Evolutionary conservation across 2,888 invertebrate genomes (phyloP).

Genomic region (Pomacea canaliculata): DNA sequence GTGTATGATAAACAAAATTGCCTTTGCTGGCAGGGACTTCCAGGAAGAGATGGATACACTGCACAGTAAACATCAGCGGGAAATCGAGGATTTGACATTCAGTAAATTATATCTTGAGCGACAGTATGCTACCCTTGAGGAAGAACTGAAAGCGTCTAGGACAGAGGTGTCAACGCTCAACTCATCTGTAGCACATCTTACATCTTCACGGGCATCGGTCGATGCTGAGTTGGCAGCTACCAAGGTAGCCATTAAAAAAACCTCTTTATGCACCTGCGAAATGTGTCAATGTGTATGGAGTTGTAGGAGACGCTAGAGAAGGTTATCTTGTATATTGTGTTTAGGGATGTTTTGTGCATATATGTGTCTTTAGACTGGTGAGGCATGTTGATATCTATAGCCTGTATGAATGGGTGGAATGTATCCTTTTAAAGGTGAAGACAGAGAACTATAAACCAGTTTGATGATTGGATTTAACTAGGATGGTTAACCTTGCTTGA

Average conservation of each 20-base stretch:
- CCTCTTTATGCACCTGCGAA: too few relatives aligned
- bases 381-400: too few relatives aligned
- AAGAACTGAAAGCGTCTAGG: slow-evolving; percentile 50
- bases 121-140: slow-evolving; percentile 57
- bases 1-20: not conserved
- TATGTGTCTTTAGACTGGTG: too few relatives aligned
- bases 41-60: slow-evolving; percentile 44
- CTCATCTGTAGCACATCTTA: slow-evolving; percentile 53
- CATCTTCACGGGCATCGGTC: slow-evolving; percentile 54
- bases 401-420: too few relatives aligned
- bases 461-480: too few relatives aligned
- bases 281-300: too few relatives aligned
- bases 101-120: slow-evolving; percentile 50
- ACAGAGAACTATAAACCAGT: too few relatives aligned
- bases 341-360: too few relatives aligned
- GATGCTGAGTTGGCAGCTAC: slow-evolving; percentile 55
- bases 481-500: too few relatives aligned
- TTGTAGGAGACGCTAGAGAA: too few relatives aligned
- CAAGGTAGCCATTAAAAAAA: slow-evolving; percentile 44
- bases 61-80: slow-evolving; percentile 43
- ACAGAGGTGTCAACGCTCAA: slow-evolving; percentile 57
- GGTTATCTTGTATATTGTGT: too few relatives aligned
- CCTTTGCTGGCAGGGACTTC: slow-evolving; percentile 35
- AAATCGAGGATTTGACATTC: slow-evolving; percentile 55
- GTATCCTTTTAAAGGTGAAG: too few relatives aligned